A percentile compares a stretch with the other conserved stretches of the same genome.
Conservation (phyloP, 35 echinoderm and acorn worm genomes). For the Ophiothrix spiculata region DNA sequence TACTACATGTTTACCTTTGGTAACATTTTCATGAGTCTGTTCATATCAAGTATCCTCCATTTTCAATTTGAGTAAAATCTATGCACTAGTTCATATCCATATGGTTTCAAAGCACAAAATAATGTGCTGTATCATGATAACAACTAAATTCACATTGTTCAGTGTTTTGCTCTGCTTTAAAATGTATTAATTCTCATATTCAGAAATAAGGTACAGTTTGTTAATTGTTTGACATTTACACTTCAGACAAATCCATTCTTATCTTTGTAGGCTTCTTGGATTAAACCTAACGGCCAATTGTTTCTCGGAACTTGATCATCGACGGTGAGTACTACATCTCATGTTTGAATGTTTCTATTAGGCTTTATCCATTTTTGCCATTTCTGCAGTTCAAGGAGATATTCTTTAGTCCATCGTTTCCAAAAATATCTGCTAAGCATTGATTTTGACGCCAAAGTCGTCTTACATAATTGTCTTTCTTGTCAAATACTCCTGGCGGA, state of each 20-base stretch:
- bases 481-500: slow-evolving; percentile 34
- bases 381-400: slow-evolving; percentile 32
- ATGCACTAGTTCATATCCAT: too few relatives aligned
- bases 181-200: too few relatives aligned
- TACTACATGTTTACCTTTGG: too few relatives aligned
- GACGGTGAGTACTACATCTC: slow-evolving; percentile 47
- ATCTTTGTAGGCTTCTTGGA: not conserved
- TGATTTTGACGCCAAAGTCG: slow-evolving; percentile 13
- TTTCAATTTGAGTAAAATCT: too few relatives aligned
- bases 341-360: not conserved
- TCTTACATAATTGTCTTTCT: not conserved
- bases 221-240: not conserved
- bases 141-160: too few relatives aligned
- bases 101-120: too few relatives aligned
- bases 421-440: not conserved
- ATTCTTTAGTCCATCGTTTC: not conserved
- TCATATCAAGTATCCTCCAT: too few relatives aligned
- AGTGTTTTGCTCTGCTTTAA: too few relatives aligned
- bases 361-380: slow-evolving; percentile 40
- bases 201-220: too few relatives aligned
- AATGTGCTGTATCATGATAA: too few relatives aligned
- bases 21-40: too few relatives aligned
- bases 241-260: not conserved
- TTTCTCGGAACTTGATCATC: slow-evolving; percentile 18
- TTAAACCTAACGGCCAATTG: slow-evolving; percentile 15